These are phyloP conservation scores for Anthopleura sola DNA, from an alignment of 64 coral and sea anemone genomes.

Conservation along the genomic window DNA sequence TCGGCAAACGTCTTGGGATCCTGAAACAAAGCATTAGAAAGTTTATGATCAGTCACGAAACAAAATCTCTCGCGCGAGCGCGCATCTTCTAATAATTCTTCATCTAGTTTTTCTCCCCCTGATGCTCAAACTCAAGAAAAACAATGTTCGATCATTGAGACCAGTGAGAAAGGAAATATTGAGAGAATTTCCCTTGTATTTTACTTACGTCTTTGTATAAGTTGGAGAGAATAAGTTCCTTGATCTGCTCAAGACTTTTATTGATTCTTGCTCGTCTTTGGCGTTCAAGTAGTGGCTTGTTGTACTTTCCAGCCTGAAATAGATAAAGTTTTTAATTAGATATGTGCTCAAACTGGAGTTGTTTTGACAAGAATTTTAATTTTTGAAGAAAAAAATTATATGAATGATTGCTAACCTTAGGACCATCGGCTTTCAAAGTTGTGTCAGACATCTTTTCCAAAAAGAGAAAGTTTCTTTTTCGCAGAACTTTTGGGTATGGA, in stretches of 20 bases:
- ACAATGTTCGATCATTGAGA: too few species aligned
- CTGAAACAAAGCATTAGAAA: neutral
- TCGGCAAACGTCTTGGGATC: neutral
- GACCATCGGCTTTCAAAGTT: neutral
- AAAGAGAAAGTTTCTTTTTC: neutral
- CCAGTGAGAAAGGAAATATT: too few species aligned
- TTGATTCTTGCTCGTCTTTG: conserved; percentile 79
- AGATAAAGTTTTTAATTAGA: neutral
- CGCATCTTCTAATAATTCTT: too few species aligned
- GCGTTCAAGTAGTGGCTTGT: conserved; percentile 59
- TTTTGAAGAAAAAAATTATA: neutral
- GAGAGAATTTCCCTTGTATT: neutral
- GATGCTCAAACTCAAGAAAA: too few species aligned
- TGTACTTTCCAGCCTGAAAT: conserved; percentile 8
- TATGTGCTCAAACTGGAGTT: too few species aligned
- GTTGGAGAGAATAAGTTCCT: conserved; percentile 47
- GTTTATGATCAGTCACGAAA: neutral
- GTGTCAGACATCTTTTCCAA: neutral
- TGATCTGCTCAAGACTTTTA: conserved; percentile 58
- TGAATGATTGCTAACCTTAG: neutral
- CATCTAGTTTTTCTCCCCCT: too few species aligned
- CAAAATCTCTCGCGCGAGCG: neutral
- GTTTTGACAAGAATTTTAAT: neutral
- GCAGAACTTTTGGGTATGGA: neutral
- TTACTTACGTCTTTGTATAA: conserved; percentile 79